phyloP scores from a whole-genome alignment of 2,888 invertebrate genomes.

The Salticus scenicus region DNA sequence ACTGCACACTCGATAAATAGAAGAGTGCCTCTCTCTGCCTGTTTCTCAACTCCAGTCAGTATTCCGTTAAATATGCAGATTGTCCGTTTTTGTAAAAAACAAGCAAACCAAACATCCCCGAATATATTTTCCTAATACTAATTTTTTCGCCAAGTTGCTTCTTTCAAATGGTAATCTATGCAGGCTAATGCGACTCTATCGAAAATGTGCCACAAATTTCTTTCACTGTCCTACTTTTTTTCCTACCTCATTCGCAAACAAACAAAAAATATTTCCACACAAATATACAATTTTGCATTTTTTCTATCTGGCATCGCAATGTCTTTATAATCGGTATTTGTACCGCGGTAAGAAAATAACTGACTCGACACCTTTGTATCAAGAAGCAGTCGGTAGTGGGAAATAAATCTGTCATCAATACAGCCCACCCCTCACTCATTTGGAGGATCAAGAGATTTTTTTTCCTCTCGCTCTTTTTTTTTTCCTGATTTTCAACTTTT shows the following conservation, averaged over 20 bases:
- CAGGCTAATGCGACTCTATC: conserved; percentile 9
- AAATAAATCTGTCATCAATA: conserved; percentile 16
- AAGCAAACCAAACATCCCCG: not conserved
- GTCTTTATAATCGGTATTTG: conserved; percentile 15
- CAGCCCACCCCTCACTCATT: not conserved
- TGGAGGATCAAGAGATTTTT: not conserved
- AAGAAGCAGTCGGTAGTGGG: not conserved
- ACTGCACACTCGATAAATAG: not conserved
- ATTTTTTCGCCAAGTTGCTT: not conserved
- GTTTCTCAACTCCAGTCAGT: not conserved
- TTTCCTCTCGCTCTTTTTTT: not conserved
- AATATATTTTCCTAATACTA: conserved; percentile 10
- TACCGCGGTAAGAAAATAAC: not conserved
- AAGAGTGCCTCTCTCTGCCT: not conserved
- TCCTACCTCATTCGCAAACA: not conserved
- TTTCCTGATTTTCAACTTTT: no score
- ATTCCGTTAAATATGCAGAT: conserved; percentile 12
- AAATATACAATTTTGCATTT: not conserved
- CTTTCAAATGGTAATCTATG: not conserved
- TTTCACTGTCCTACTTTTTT: not conserved
- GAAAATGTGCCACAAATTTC: not conserved
- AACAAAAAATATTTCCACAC: not conserved
- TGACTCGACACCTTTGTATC: not conserved
- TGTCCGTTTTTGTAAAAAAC: not conserved
- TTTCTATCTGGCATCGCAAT: not conserved